Evolutionary conservation across 2,888 invertebrate genomes (phyloP).

Genomic region (Lepas anatifera): DNA sequence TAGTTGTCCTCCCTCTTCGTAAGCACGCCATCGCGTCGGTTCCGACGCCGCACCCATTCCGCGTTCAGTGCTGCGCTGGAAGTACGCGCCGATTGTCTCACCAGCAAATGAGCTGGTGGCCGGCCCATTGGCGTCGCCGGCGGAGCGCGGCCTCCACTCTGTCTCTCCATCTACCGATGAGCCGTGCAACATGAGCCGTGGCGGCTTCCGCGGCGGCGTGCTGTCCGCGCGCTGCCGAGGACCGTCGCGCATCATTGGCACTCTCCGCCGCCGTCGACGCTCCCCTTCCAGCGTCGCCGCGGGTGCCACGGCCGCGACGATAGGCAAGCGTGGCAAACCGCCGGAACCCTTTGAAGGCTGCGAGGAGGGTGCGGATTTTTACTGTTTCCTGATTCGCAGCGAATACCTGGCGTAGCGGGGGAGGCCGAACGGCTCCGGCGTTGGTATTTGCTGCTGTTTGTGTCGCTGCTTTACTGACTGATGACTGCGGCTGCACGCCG

Average conservation of each 20-base stretch:
- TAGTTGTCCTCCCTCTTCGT: too few species aligned
- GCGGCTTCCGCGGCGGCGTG: neutral
- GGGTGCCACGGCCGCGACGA: too few species aligned
- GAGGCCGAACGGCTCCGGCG: too few species aligned
- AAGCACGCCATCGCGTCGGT: too few species aligned
- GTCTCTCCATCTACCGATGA: neutral
- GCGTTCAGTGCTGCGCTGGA: too few species aligned
- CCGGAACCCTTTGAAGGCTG: neutral
- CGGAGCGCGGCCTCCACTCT: neutral
- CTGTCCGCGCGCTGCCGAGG: too few species aligned
- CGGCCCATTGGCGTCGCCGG: neutral
- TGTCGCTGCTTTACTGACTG: neutral
- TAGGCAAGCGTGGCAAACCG: too few species aligned
- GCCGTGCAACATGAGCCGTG: neutral
- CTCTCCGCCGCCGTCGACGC: too few species aligned
- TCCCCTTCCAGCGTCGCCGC: too few species aligned
- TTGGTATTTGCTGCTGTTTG: slow-evolving; percentile 3
- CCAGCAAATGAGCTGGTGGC: neutral
- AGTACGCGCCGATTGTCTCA: neutral
- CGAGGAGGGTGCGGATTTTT: neutral
- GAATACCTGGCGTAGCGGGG: neutral
- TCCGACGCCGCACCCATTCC: too few species aligned
- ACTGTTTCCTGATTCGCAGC: neutral
- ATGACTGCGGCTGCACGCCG: neutral
- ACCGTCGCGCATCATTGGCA: neutral